These are phyloP conservation scores for Aphidius colemani DNA, from an alignment of 2,888 invertebrate species.

Conservation along the genomic window DNA sequence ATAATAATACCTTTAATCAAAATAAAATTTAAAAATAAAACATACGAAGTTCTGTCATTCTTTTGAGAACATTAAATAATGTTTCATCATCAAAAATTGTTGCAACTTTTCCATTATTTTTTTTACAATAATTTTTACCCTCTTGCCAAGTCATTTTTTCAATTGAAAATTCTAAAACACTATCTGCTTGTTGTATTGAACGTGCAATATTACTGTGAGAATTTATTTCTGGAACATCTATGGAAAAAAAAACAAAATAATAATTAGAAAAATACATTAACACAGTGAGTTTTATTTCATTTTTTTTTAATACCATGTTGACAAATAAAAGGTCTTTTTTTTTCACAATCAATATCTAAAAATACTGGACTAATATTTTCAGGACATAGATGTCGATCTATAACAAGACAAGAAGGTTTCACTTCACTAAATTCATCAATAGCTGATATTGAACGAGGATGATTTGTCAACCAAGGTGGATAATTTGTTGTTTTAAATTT, in stretches of 20 bases:
- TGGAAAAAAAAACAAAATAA: too few relatives aligned
- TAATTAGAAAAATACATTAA: too few relatives aligned
- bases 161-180: slow-evolving; percentile 26
- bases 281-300: too few relatives aligned
- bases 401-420: slow-evolving; percentile 31
- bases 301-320: slow-evolving; percentile 30
- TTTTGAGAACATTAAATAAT: slow-evolving; percentile 28
- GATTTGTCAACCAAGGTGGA: slow-evolving; percentile 36
- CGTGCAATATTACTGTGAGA: too few relatives aligned
- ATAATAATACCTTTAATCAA: too few relatives aligned
- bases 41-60: too few relatives aligned
- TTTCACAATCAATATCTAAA: slow-evolving; percentile 37
- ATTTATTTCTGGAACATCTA: too few relatives aligned
- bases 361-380: slow-evolving; percentile 33
- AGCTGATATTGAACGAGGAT: slow-evolving; percentile 21
- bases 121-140: slow-evolving; percentile 29
- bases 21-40: too few relatives aligned
- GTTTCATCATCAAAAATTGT: slow-evolving; percentile 30
- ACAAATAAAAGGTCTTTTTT: slow-evolving; percentile 37
- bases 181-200: neutral
- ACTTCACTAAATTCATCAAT: slow-evolving; percentile 15
- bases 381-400: slow-evolving; percentile 37
- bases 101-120: slow-evolving; percentile 29
- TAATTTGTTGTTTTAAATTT: slow-evolving; percentile 16
- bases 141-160: slow-evolving; percentile 34